Base-by-base conservation (phyloP, 2,797 vertebrate species). In the Centroberyx gerrardi region DNA sequence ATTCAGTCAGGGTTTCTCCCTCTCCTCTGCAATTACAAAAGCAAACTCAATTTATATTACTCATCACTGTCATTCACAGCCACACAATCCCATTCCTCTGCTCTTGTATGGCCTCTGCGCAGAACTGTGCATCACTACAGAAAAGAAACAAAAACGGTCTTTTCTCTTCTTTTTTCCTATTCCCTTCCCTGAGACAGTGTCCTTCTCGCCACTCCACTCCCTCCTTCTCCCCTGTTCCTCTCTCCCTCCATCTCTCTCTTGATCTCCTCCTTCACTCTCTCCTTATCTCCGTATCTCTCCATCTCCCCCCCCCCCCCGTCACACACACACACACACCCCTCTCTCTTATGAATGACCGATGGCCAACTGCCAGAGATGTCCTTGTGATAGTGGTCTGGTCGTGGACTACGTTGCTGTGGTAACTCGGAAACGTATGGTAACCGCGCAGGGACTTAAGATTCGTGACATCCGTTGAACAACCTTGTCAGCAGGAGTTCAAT, bases 401-500 rank as follows among this genome's bases (percentile, higher is more conserved):
- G 46, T 85, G 74, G 78, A 62, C 79, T 55, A 74, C 52, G 91
- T 92, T 93, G 91, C 92, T 83, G 87, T 92, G 89, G 91, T 83
- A 92, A 93, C 90, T 82, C 70, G 2, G 46, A 44, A 72, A 75
- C 27, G 44, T 70, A 78, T 67, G 67, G 81, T 64, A 74, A 79
- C 76, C 70, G 76, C 71, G 38, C 61, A 67, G 62, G 76, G 69
- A 87, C 82, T 90, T 85, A 83, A 86, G 88, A 93, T 92, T 89
- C 87, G 88, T 73, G 76, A 76, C 84, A 86, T 86, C 81, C 56
- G 69, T 89, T 85, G 80, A 78, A 76, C 85, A 84, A 87, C 87
- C 88, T 86, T 89, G 88, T 91, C 88, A 82, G 80, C 72, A 68
- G 74, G 69, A 74, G 82, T 85, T 79, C 84, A 82, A 76, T 78